Percentiles rank a stretch among this genome's conserved stretches.
Evolutionary conservation across 1,140 invertebrate species (phyloP).

Genomic region (Batillaria attramentaria): DNA sequence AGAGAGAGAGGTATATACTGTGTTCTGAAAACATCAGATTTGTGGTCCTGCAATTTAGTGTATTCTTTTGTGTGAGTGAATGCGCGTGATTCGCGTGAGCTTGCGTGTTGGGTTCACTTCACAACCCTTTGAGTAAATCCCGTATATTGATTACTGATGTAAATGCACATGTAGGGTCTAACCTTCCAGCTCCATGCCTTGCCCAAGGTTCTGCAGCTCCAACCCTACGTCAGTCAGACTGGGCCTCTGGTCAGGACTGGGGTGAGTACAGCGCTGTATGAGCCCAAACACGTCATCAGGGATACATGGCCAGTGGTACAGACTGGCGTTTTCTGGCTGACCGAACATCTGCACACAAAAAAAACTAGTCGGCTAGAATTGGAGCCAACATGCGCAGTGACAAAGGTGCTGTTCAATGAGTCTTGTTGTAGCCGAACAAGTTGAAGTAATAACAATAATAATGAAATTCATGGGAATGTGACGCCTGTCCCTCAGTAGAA

Average conservation of each 20-base stretch:
- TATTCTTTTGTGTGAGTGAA: too few relatives aligned
- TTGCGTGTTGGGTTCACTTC: too few relatives aligned
- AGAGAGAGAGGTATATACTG: too few relatives aligned
- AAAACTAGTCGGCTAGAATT: background rate
- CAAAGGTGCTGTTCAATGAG: background rate
- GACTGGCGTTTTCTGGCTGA: slow-evolving; percentile 3
- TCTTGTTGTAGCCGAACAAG: background rate
- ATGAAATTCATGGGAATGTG: too few relatives aligned
- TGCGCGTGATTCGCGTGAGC: too few relatives aligned
- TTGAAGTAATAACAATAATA: background rate
- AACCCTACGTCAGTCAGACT: background rate
- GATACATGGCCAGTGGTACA: slow-evolving; percentile 7
- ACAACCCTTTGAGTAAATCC: too few relatives aligned
- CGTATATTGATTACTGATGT: too few relatives aligned
- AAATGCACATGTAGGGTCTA: too few relatives aligned
- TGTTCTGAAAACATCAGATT: too few relatives aligned
- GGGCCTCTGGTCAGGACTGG: slow-evolving; percentile 3
- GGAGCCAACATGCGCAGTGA: background rate
- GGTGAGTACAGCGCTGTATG: background rate
- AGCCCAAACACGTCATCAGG: background rate
- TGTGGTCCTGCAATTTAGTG: too few relatives aligned
- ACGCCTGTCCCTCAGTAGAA: too few relatives aligned
- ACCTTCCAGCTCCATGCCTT: too few relatives aligned
- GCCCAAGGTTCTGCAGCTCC: background rate
- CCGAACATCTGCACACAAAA: background rate